phyloP scores from a whole-genome alignment of 1,140 invertebrate species.

The Popillia japonica region DNA sequence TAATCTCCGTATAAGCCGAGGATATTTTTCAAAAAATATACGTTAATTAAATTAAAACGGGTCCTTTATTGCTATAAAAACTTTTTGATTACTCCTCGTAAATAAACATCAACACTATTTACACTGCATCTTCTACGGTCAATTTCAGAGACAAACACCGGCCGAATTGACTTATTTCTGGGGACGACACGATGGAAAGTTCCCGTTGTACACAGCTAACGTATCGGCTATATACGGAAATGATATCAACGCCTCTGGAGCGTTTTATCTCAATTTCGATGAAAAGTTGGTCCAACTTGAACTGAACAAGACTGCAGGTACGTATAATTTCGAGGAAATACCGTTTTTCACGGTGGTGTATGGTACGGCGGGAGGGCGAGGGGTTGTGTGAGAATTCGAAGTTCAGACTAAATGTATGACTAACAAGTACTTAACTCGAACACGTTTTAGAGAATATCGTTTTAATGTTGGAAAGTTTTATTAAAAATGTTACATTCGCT shows the following conservation, averaged over 20 bases:
- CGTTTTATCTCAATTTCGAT: slow-evolving; percentile 66
- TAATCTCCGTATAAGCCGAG: too few species aligned
- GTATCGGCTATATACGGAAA: slow-evolving; percentile 65
- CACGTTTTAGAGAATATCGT: too few species aligned
- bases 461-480: too few species aligned
- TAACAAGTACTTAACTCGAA: too few species aligned
- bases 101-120: too few species aligned
- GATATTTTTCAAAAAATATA: background rate
- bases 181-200: slow-evolving; percentile 61
- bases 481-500: too few species aligned
- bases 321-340: slow-evolving; percentile 41
- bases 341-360: background rate
- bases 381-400: background rate
- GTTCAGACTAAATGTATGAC: background rate
- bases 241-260: slow-evolving; percentile 67
- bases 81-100: too few species aligned
- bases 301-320: slow-evolving; percentile 72
- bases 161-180: slow-evolving; percentile 63
- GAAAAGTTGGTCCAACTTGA: slow-evolving; percentile 67
- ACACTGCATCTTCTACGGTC: too few species aligned
- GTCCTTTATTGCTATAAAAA: too few species aligned
- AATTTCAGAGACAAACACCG: slow-evolving; percentile 60
- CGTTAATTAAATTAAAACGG: background rate
- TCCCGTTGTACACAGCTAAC: slow-evolving; percentile 66
- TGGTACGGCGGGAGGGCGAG: background rate